A percentile compares a stretch with the other conserved stretches of the same genome.
Evolutionary conservation across 2,888 invertebrate species (phyloP).

Genomic region (Timema podura): DNA sequence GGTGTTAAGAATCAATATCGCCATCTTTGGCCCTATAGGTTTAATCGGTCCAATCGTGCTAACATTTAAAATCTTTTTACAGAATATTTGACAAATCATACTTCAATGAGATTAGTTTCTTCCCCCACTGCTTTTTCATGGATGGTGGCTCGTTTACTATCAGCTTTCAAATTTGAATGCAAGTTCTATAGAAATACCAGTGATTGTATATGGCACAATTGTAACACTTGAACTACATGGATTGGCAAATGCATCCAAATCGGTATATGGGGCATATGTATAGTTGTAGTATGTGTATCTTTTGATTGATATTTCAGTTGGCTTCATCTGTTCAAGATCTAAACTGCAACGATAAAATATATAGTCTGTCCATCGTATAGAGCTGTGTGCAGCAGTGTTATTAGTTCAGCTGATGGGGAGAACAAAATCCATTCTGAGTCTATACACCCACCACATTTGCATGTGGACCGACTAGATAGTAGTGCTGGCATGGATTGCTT

Average conservation of each 20-base stretch:
- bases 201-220: too few relatives aligned
- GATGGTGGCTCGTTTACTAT: background rate
- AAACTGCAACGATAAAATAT: constrained; percentile 34
- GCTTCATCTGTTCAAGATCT: constrained; percentile 7
- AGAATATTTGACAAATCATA: constrained; percentile 33
- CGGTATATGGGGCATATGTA: background rate
- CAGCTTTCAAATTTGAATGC: background rate
- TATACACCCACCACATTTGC: constrained; percentile 18
- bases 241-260: background rate
- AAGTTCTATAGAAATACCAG: too few relatives aligned
- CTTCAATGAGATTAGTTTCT: constrained; percentile 35
- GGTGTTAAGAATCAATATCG: constrained; percentile 21
- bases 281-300: constrained; percentile 35
- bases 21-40: constrained; percentile 15
- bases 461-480: constrained; percentile 38
- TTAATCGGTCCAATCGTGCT: constrained; percentile 22
- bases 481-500: constrained; percentile 36
- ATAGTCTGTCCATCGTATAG: constrained; percentile 36
- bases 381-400: constrained; percentile 37
- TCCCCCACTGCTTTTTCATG: constrained; percentile 17
- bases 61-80: constrained; percentile 32
- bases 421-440: constrained; percentile 21
- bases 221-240: background rate
- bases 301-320: constrained; percentile 8
- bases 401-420: constrained; percentile 31